Base-by-base conservation (phyloP, 2,797 vertebrate species). In the Sylvia borin region DNA sequence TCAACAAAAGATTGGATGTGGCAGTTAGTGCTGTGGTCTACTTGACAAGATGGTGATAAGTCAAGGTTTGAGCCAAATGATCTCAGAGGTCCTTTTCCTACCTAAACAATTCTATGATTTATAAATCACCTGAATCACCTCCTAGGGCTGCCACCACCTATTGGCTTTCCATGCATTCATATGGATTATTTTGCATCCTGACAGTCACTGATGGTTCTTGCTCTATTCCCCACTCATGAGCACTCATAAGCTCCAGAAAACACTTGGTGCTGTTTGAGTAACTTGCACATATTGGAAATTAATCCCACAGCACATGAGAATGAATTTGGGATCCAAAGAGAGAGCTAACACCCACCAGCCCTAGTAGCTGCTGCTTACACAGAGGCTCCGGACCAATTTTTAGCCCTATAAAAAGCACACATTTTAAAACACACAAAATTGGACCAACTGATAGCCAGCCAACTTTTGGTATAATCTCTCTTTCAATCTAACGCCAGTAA, bases 381-480 rank as follows among this genome's bases (percentile, higher is more conserved):
- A 55, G 64, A 70, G 76, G 71, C 42, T 88, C 42, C 0, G 0
- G 55, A 91, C 67, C 42, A 73, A 76, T 92, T 95, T 93, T 90
- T 70, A 84, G 70, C 84, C 83, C 91, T 90, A 88, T 84, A 82
- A 91, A 92, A 94, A 81, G 75, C 73, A 90, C 26, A 27, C 48
- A 50, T 90, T 90, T 88, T 85, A 91, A 93, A 95, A 83, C 20
- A 92, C 62, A 73, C 70, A 71, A 92, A 93, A 95, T 94, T 84
- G 82, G 91, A 88, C 94, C 85, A 92, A 96, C 89, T 84, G 90
- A 95, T 92, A 94, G 83, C 82, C 88, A 94, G 91, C 92, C 91
- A 95, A 70, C 85, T 95, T 94, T 90, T 2, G 2, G 42, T 76
- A 92, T 92, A 84, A 92, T 93, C 83, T 92, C 85, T 90, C 95